Base-by-base conservation (phyloP, 2,888 invertebrate species). In the Muscina levida region DNA sequence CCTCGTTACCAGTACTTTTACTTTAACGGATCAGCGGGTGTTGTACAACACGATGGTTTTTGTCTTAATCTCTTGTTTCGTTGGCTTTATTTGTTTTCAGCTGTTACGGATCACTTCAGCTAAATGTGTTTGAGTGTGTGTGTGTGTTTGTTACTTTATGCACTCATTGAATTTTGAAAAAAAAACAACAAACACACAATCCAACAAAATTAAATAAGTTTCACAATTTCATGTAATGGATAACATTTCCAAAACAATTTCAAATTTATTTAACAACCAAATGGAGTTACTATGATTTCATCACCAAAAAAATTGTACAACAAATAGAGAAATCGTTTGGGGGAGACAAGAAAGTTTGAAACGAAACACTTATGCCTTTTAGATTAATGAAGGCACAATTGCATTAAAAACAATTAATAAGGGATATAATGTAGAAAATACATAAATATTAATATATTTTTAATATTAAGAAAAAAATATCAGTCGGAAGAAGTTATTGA, bases 11-110 rank as follows among this genome's bases (percentile, higher is more conserved):
- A n/a, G 80, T 81, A 74, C 71, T 74, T 67, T 71, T 79, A 77
- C 80, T 81, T 76, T 81, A 71, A 77, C 67, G 62, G 80, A 81
- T 81, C 80, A 77, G 80, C 80, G 80, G 80, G 80, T 81, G 80
- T 77, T 65, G 68, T 15, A 48, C 22, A 24, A 53, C 53, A 53
- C 24, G 24, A 13, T 31, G 3, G 31, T 3, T 1, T 53, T 53
- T 24, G 53, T 13, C 53, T 53, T 66, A 73, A 46, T 67, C 53
- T 24, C 37, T 42, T 15, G 17, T 13, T 22, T 15, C 17, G 51
- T 70, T 22, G 37, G 15, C 22, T 26, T 62, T 24, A 44, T 56
- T 44, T 39, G 53, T 53, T 53, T 53, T n/a, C n/a, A n/a, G 31
- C 8, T 31, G 31, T 31, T 13, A 51, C 13, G 53, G 1, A 44